These are phyloP conservation scores for Macropus fuliginosus DNA, from an alignment of 2,797 vertebrate genomes.

Conservation along the genomic window DNA sequence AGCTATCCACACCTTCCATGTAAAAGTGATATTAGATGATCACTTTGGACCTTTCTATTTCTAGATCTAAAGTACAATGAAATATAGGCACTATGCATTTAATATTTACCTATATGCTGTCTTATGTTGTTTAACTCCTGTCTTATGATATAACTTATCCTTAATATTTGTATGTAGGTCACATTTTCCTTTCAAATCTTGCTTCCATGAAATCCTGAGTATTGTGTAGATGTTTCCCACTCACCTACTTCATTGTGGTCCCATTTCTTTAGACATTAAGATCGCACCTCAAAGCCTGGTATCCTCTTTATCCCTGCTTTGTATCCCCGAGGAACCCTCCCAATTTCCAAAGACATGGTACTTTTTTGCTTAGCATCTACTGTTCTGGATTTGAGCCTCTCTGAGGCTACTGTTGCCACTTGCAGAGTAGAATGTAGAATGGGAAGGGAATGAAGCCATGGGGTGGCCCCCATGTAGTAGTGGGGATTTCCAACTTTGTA, in stretches of 20 bases:
- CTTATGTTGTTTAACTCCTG: background rate
- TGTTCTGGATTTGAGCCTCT: background rate
- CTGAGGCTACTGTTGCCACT: background rate
- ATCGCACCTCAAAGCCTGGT: background rate
- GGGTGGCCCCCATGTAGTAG: background rate
- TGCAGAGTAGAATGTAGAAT: background rate
- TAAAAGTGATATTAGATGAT: background rate
- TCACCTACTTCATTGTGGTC: background rate
- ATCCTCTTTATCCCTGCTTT: background rate
- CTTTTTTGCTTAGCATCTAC: background rate
- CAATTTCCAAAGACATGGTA: background rate
- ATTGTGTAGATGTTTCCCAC: background rate
- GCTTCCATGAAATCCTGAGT: background rate
- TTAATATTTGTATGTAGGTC: background rate
- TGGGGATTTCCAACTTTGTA: background rate
- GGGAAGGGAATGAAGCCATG: background rate
- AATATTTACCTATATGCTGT: background rate
- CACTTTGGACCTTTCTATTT: background rate
- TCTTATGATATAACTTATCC: background rate
- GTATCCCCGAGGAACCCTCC: background rate
- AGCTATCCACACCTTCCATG: background rate
- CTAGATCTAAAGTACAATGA: background rate
- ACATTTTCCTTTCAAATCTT: background rate
- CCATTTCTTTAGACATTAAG: background rate
- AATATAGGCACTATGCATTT: background rate